These are phyloP conservation scores for Callorhinus ursinus DNA, from an alignment of 2,113 vertebrate genomes.

Conservation along the genomic window DNA sequence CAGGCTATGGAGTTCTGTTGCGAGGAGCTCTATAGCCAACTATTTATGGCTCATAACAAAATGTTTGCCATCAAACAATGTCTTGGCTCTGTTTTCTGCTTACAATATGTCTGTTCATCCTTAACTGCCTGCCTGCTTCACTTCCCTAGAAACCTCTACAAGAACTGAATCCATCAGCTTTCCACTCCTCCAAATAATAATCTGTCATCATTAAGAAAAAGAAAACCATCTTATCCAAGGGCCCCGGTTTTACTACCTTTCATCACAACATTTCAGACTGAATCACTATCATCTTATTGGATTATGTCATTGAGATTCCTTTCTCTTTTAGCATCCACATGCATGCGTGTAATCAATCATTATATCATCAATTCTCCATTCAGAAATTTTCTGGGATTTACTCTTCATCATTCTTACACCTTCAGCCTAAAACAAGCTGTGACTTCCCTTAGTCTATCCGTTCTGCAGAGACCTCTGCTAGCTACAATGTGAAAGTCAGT, in stretches of 20 bases:
- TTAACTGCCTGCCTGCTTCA: neutral
- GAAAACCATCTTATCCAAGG: neutral
- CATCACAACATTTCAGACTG: neutral
- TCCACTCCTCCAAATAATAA: neutral
- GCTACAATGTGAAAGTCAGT: neutral
- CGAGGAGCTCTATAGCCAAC: neutral
- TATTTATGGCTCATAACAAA: neutral
- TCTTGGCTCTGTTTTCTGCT: constrained; percentile 35
- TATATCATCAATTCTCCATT: neutral
- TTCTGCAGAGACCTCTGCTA: neutral
- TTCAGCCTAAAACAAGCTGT: neutral
- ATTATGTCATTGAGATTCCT: neutral
- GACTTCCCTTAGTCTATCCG: neutral
- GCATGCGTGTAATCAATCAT: neutral
- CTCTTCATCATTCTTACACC: neutral
- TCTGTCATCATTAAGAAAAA: neutral
- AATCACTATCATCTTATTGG: neutral
- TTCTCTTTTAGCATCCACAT: neutral
- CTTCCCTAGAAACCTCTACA: constrained; percentile 3
- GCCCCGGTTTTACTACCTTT: neutral
- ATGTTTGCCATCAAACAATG: neutral
- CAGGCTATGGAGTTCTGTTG: neutral
- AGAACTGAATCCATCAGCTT: neutral
- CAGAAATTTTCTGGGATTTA: neutral
- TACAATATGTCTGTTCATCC: neutral